Evolutionary conservation across 2,797 vertebrate species (phyloP).

Genomic region (Aeoliscus strigatus): DNA sequence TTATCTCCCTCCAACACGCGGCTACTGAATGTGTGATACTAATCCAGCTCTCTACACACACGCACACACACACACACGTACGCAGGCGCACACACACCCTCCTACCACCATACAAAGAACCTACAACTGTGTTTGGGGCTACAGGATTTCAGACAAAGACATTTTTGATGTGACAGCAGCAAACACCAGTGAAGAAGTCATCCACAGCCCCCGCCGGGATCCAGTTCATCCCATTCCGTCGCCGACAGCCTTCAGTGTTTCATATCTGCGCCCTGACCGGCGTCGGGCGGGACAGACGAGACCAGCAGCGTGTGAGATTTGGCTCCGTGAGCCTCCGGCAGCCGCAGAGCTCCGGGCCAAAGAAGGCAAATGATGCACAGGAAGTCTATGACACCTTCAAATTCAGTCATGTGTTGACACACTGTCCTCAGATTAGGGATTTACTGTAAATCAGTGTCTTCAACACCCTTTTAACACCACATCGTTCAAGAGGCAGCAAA

Average conservation of each 20-base stretch:
- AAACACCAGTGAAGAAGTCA: conserved; percentile 9
- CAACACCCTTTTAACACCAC: no score
- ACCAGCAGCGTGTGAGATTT: neutral
- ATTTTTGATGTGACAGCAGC: conserved; percentile 24
- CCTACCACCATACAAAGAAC: conserved; percentile 17
- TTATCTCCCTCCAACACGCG: conserved; percentile 44
- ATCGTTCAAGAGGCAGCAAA: no score
- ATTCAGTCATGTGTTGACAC: conserved; percentile 5
- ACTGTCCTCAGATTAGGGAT: no score
- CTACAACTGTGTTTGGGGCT: conserved; percentile 41
- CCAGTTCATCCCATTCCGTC: conserved; percentile 16
- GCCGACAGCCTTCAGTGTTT: neutral
- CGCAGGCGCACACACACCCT: conserved; percentile 10
- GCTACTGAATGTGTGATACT: conserved; percentile 23
- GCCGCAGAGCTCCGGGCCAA: no score
- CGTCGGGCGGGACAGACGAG: conserved; percentile 1
- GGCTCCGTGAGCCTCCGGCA: conserved; percentile 1
- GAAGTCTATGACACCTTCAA: neutral
- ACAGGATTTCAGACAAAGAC: conserved; percentile 42
- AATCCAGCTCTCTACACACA: conserved; percentile 33
- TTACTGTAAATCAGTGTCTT: no score
- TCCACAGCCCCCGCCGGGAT: conserved; percentile 9
- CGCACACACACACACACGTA: conserved; percentile 9
- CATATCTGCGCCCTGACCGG: neutral
- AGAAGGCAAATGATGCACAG: no score